Base-by-base conservation (phyloP, 1,140 invertebrate genomes). In the Pseudachorutes palmiensis region DNA sequence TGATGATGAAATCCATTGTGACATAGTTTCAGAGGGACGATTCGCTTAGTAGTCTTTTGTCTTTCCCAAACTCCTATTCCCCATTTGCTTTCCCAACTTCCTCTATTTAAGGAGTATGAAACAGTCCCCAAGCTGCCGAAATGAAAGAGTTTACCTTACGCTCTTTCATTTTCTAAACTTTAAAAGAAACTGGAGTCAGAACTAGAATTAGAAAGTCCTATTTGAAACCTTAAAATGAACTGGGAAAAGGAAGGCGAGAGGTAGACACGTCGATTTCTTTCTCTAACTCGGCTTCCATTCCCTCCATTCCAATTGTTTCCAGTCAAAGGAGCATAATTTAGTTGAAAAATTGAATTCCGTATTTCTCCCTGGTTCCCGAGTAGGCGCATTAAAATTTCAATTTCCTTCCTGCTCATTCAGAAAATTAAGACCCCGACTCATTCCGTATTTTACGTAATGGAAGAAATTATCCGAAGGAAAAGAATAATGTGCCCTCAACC, bases 211-310 rank as follows among this genome's bases (percentile, higher is more conserved):
- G 14, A 55, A 55, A 55, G 51, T 24, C 24, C n/a, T n/a, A n/a
- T n/a, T n/a, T n/a, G n/a, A n/a, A n/a, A 12, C 51, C 51, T 55
- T 26, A 24, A 55, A 55, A 55, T 55, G 51, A 55, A 55, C 12
- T 55, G 51, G 24, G 51, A 55, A 41, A 55, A 55, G 24, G 51
- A 45, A 19, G 36, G 9, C 9, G 36, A 45, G 19, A 9, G 19
- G 36, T 12, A 19, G 9, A 45, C 9, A 45, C 9, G 19, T 9
- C 36, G 36, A 45, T 45, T 45, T 19, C 36, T 45, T 45, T 45
- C 36, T 19, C 19, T 19, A 41, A 9, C 19, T 22, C 51, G 51
- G 9, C 24, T 55, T 55, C 5, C 24, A 5, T 14, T 22, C 14
- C 14, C 24, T 55, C 24, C 51, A 24, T 12, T 55, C 24, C 51